Evolutionary conservation across 2,888 invertebrate genomes (phyloP), one percentile per base, ranked within the genome.

Genomic region (Agonopterix alstromeriana): DNA sequence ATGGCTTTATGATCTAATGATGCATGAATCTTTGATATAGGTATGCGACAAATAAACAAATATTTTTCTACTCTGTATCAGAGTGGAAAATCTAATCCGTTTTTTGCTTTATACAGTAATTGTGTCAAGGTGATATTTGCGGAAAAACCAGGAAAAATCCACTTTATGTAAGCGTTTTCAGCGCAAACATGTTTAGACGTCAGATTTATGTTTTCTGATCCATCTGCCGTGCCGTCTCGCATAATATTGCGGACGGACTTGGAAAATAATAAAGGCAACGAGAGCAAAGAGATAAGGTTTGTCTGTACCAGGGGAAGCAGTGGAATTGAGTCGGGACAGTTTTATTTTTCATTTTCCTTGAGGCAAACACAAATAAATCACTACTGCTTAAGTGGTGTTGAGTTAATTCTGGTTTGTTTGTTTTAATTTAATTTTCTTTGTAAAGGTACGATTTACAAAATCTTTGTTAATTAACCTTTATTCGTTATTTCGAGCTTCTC

Each of bases 141-240:
- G 55, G 53, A 55, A 58, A 54, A 56, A 53, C n/a, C 9, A 42
- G 42, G 42, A 61, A 61, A 61, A 61, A 74, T 67, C 65, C 55
- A 61, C 63, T 70, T 57, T 56, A 60, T 8, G 43, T 42, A 43
- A 51, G 45, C 45, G 63, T 65, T 67, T 77, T 71, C 67, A 73
- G 63, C 70, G 72, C 70, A 80, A 83, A 84, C 79, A 82, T 82
- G 78, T 80, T 84, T 76, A 82, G 77, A 77, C 73, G 69, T 76
- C 72, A 79, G 79, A 85, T 84, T 85, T 84, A 82, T 82, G 80
- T 81, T 77, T 81, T 77, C 79, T 81, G 82, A 83, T 84, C 81
- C 80, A 80, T 83, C 82, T 78, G 77, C 75, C 74, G 70, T 73
- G 67, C 70, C 72, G 73, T 74, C 73, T 81, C 76, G 81, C 77